Conservation (phyloP, 2,113 vertebrate genomes). For the Neotoma lepida region DNA sequence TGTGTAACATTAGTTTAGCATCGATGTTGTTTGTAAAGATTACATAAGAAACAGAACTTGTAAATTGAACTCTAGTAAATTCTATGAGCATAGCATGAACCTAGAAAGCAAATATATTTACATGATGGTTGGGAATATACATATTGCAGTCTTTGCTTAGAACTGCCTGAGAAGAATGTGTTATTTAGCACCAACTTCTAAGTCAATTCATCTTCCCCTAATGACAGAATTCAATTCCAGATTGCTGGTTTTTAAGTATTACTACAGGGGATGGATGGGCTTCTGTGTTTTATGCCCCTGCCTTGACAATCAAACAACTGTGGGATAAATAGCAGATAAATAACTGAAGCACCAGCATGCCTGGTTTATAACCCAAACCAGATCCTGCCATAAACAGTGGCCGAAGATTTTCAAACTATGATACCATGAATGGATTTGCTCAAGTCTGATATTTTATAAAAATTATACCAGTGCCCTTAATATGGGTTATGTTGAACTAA, state of each 20-base stretch:
- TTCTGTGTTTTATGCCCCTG: neutral
- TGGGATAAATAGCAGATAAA: neutral
- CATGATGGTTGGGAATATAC: neutral
- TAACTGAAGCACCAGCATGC: neutral
- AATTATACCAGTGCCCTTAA: neutral
- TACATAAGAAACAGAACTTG: neutral
- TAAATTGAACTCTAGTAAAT: neutral
- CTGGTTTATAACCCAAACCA: neutral
- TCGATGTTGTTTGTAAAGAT: neutral
- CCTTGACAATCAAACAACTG: neutral
- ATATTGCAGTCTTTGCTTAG: neutral
- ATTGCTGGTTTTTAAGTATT: neutral
- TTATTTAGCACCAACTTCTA: neutral
- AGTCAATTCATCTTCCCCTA: neutral
- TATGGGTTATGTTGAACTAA: neutral
- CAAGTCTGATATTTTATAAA: conserved; percentile 6
- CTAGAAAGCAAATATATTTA: neutral
- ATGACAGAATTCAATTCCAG: neutral
- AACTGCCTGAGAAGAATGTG: neutral
- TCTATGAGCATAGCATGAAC: neutral
- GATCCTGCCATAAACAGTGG: neutral
- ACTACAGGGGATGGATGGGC: neutral
- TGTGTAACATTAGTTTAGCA: neutral
- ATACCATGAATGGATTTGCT: neutral
- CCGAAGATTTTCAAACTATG: neutral